Evolutionary conservation across 2,113 vertebrate species (phyloP), one percentile per base, ranked within the genome.

Genomic region (Xenopus borealis): DNA sequence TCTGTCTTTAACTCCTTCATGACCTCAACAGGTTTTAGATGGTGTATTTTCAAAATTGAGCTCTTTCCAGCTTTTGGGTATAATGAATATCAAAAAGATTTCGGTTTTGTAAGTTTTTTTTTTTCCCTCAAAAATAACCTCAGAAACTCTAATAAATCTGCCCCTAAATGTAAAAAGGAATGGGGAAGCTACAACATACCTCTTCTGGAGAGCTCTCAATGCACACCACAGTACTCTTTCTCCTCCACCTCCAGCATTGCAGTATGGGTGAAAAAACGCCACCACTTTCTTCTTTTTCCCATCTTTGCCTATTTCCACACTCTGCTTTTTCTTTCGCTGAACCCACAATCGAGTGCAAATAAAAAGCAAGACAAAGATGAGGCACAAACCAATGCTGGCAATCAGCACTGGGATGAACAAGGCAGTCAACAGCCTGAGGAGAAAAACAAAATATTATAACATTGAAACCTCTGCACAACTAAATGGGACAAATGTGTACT

Each of bases 151-250:
- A n/a, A n/a, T n/a, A n/a, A n/a, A n/a, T n/a, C n/a, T n/a, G n/a
- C n/a, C n/a, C n/a, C n/a, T n/a, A n/a, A n/a, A n/a, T n/a, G n/a
- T n/a, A n/a, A n/a, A n/a, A 44, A 44, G 67, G 63, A 40, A 40
- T 40, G 5, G 33, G 33, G 33, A 4, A 30, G 4, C 27, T 13
- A 10, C 5, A 7, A 13, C 66, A 52, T 83, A 98, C 97, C 94
- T 94, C 84, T 89, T 94, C 83, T 99, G 96, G 5, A 99, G 86
- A 0, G 94, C 88, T 77, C 95, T 91, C 75, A 99, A 79, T 1
- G 97, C 95, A 82, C 95, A 98, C 97, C 97, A 99, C 47, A 99
- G 86, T 74, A 98, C 96, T 82, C 96, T 90, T 79, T 99, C 97
- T 19, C 97, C 96, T 30, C 97, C 97, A 0, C 96, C 97, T 0